Conservation (phyloP, 2,797 vertebrate genomes). For the Picus viridis region DNA sequence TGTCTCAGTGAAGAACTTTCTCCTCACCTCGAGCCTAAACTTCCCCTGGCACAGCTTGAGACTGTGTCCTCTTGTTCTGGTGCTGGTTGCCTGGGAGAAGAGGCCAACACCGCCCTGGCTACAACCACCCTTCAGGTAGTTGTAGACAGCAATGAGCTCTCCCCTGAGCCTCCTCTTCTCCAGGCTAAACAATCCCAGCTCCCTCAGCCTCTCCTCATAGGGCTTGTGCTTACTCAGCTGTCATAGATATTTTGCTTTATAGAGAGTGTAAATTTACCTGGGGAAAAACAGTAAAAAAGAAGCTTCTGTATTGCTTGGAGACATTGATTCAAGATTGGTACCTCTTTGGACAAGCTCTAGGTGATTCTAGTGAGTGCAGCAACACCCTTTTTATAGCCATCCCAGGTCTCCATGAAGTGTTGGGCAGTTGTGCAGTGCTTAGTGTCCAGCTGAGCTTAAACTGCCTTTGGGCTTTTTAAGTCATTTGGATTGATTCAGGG, state of each 20-base stretch:
- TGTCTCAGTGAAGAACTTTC: too few species aligned
- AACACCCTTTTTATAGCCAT: rapidly evolving
- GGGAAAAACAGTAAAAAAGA: background rate
- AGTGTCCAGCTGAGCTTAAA: background rate
- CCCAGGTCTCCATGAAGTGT: too few species aligned
- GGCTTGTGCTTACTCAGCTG: background rate
- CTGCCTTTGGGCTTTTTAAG: background rate
- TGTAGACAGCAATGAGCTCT: too few species aligned
- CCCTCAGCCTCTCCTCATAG: too few species aligned
- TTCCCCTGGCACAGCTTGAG: too few species aligned
- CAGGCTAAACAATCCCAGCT: too few species aligned
- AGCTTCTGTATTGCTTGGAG: background rate
- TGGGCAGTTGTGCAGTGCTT: background rate
- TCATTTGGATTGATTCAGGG: background rate
- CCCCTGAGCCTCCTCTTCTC: too few species aligned
- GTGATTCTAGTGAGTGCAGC: background rate
- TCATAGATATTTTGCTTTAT: background rate
- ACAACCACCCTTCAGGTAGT: too few species aligned
- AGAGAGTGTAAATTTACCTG: background rate
- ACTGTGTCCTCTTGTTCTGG: too few species aligned
- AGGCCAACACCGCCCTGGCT: too few species aligned
- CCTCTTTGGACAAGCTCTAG: background rate
- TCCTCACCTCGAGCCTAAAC: too few species aligned
- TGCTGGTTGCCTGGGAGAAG: too few species aligned
- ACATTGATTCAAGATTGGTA: background rate